phyloP scores from a whole-genome alignment of 1,140 invertebrate species.

The Hyles euphorbiae region DNA sequence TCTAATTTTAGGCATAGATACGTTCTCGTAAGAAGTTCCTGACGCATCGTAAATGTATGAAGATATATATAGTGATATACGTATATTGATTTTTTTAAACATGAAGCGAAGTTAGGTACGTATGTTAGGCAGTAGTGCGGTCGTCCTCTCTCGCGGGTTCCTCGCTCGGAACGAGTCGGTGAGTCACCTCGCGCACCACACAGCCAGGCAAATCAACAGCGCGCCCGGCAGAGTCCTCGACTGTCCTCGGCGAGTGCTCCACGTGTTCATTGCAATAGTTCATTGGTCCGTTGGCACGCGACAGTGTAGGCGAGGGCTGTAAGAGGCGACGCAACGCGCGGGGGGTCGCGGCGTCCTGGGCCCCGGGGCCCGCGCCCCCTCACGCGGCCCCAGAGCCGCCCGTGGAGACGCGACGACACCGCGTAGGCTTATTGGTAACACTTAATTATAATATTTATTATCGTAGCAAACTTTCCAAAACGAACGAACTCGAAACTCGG shows the following conservation, averaged over 20 bases:
- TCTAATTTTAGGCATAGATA: constrained; percentile 76
- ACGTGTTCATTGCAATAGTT: no score
- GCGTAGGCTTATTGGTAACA: constrained; percentile 74
- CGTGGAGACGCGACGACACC: constrained; percentile 70
- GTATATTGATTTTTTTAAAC: constrained; percentile 74
- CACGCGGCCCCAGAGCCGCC: constrained; percentile 34
- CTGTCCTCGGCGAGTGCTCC: not conserved
- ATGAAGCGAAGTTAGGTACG: constrained; percentile 69
- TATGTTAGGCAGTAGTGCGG: constrained; percentile 73
- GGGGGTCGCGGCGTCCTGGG: no score
- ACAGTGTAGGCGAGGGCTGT: not conserved
- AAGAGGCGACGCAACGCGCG: no score
- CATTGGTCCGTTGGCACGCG: not conserved
- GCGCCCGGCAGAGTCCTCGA: not conserved
- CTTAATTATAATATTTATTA: constrained; percentile 73
- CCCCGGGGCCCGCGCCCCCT: constrained; percentile 2
- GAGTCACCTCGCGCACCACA: constrained; percentile 19
- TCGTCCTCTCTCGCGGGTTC: constrained; percentile 59
- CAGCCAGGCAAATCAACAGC: not conserved
- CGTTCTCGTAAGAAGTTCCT: constrained; percentile 77
- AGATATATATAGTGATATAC: constrained; percentile 74
- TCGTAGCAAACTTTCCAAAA: constrained; percentile 80
- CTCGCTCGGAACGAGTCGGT: constrained; percentile 26
- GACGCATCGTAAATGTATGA: constrained; percentile 74
- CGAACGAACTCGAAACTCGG: constrained; percentile 81